These are phyloP conservation scores for Euzetes globulus DNA, from an alignment of 2,888 invertebrate genomes.

Conservation along the genomic window DNA sequence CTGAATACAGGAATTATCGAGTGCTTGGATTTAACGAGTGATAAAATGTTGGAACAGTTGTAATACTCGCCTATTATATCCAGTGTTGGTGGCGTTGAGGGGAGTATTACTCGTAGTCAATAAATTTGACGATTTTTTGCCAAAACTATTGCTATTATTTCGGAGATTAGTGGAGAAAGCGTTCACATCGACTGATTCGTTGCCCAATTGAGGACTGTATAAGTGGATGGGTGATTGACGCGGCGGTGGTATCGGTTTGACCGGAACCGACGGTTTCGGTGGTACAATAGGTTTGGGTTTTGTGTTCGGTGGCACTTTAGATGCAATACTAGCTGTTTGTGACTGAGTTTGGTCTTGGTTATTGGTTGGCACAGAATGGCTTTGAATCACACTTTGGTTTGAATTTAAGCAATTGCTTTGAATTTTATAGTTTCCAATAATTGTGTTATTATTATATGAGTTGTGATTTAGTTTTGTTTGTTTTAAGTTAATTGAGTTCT, in stretches of 20 bases:
- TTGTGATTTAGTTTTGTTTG: not conserved
- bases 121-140: not conserved
- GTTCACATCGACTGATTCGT: constrained; percentile 10
- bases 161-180: not conserved
- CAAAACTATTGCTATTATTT: constrained; percentile 4
- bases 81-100: not conserved
- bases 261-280: constrained; percentile 45
- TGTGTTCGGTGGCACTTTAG: constrained; percentile 31
- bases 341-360: constrained; percentile 2
- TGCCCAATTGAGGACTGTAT: not conserved
- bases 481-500: not conserved
- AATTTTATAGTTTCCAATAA: not conserved
- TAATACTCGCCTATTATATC: constrained; percentile 13
- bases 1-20: too few species aligned
- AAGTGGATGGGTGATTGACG: constrained; percentile 46
- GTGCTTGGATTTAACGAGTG: not conserved
- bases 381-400: constrained; percentile 24
- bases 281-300: constrained; percentile 68
- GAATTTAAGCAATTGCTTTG: not conserved
- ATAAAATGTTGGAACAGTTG: not conserved
- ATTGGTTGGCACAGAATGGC: constrained; percentile 13
- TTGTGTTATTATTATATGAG: not conserved
- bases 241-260: constrained; percentile 53
- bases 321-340: not conserved
- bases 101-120: not conserved